phyloP scores from a whole-genome alignment of 1,140 invertebrate genomes.

The Ostrea edulis region DNA sequence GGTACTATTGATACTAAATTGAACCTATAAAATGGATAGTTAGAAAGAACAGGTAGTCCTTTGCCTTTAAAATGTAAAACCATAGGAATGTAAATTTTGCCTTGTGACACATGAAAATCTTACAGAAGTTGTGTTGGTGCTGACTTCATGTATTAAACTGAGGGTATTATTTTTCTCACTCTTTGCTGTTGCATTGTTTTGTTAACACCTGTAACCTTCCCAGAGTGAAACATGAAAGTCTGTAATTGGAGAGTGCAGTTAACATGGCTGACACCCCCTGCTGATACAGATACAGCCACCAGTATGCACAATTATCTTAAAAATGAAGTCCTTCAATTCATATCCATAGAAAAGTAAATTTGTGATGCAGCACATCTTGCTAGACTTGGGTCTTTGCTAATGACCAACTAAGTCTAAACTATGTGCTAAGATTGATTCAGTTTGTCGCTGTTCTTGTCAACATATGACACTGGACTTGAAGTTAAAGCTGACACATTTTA shows the following conservation, averaged over 20 bases:
- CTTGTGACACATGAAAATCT: too few relatives aligned
- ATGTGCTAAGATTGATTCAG: neutral
- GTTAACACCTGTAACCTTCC: neutral
- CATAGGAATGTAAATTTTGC: too few relatives aligned
- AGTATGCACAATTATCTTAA: neutral
- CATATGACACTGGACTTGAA: constrained; percentile 14
- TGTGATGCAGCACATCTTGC: constrained; percentile 13
- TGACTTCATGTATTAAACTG: neutral
- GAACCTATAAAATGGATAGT: too few relatives aligned
- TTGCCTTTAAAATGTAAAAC: too few relatives aligned
- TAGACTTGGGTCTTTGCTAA: neutral
- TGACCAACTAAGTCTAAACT: neutral
- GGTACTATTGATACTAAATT: too few relatives aligned
- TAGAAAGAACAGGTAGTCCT: too few relatives aligned
- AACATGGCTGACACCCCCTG: constrained; percentile 4
- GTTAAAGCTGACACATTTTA: neutral
- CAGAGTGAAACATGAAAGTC: constrained; percentile 23
- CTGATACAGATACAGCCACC: constrained; percentile 1
- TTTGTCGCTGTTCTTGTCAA: constrained; percentile 26
- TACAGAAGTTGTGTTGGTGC: neutral
- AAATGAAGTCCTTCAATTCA: neutral
- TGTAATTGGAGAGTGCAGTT: constrained; percentile 32
- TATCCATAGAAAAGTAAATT: neutral
- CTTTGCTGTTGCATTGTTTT: constrained; percentile 31
- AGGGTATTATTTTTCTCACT: neutral